Conservation (phyloP, 2,113 vertebrate species). For the Alligator sinensis region DNA sequence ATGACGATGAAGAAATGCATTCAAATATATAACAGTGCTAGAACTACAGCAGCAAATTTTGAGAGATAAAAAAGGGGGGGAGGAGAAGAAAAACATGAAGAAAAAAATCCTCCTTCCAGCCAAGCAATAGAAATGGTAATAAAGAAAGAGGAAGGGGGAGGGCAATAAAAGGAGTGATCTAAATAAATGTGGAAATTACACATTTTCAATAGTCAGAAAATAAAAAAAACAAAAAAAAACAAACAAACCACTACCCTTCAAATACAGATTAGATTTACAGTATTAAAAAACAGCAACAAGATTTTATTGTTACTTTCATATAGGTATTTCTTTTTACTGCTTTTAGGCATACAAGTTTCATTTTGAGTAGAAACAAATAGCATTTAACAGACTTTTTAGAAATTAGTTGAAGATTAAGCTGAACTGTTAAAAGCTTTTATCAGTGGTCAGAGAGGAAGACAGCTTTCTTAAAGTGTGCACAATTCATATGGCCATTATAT, state of each 20-base stretch:
- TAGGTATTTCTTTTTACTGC: background rate
- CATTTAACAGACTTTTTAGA: background rate
- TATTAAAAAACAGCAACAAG: background rate
- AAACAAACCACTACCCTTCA: background rate
- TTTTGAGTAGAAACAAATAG: background rate
- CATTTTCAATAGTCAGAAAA: background rate
- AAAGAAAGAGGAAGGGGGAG: background rate
- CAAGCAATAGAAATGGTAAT: background rate
- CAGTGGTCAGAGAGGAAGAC: rapidly evolving
- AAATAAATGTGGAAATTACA: background rate
- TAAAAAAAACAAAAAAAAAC: background rate
- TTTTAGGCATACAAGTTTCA: background rate
- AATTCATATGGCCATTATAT: background rate
- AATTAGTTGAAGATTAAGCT: background rate
- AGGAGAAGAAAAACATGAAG: background rate
- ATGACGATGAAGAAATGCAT: background rate
- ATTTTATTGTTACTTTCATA: background rate
- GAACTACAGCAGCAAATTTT: background rate
- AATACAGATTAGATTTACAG: background rate
- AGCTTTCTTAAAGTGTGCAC: background rate
- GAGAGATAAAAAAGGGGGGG: background rate
- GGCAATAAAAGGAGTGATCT: background rate
- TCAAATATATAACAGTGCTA: background rate
- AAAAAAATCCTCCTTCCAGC: background rate
- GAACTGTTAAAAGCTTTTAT: background rate